Evolutionary conservation across 2,888 invertebrate genomes (phyloP).

Genomic region (Diloba caeruleocephala): DNA sequence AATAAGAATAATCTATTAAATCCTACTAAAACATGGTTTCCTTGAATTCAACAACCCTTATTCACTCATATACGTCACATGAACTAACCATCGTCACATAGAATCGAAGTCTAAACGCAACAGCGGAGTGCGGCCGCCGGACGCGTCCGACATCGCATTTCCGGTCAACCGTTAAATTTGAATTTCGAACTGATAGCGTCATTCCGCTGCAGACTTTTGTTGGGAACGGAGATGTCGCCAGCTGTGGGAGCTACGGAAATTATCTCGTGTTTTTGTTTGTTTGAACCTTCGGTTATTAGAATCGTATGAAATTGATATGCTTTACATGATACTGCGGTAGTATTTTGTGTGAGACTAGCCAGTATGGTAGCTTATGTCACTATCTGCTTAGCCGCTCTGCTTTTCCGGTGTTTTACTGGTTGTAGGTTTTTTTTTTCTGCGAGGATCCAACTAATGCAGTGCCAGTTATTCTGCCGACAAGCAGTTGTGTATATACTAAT

Average conservation of each 20-base stretch:
- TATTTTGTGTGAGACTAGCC: no score
- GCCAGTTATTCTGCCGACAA: no score
- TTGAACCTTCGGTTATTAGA: constrained; percentile 21
- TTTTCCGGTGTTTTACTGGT: no score
- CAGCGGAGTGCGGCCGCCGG: constrained; percentile 67
- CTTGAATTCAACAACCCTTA: not conserved
- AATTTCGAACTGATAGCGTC: constrained; percentile 82
- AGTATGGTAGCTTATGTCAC: no score
- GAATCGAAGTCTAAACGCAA: constrained; percentile 56
- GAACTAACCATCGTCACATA: constrained; percentile 30
- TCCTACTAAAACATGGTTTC: no score
- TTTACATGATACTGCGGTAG: no score
- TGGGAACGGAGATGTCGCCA: constrained; percentile 69
- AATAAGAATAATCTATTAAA: no score
- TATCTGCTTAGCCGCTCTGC: no score
- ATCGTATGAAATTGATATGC: not conserved
- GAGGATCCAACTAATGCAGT: no score
- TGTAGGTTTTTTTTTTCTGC: no score
- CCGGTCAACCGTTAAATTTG: constrained; percentile 86
- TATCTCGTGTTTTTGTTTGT: constrained; percentile 52
- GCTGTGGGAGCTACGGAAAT: constrained; percentile 67
- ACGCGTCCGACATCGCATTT: constrained; percentile 75
- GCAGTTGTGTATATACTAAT: no score
- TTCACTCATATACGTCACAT: constrained; percentile 9
- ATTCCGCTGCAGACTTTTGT: constrained; percentile 76